phyloP scores from a whole-genome alignment of 2,888 invertebrate genomes.

The Nowickia ferox region DNA sequence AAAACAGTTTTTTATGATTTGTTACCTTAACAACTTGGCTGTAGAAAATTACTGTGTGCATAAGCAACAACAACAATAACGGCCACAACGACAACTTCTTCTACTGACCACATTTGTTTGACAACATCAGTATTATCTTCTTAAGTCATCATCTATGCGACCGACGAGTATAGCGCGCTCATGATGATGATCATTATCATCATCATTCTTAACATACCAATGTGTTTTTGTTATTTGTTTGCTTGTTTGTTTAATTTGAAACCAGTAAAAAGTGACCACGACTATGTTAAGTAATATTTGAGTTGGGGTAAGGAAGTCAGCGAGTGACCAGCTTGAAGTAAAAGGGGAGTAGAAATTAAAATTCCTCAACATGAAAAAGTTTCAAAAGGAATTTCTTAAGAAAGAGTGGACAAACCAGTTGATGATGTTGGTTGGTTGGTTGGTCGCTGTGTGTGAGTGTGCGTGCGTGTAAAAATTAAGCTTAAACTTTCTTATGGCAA shows the following conservation, averaged over 20 bases:
- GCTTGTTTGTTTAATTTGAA: slow-evolving; percentile 34
- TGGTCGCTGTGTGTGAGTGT: no score
- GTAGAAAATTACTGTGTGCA: slow-evolving; percentile 6
- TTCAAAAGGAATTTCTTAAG: slow-evolving; percentile 49
- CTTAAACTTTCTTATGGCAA: slow-evolving; percentile 29
- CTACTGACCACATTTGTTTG: slow-evolving; percentile 57
- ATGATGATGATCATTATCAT: slow-evolving; percentile 12
- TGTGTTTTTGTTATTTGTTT: neutral
- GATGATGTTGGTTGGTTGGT: no score
- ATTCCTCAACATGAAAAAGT: slow-evolving; percentile 40
- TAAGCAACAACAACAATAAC: neutral
- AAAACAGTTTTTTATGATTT: slow-evolving; percentile 63
- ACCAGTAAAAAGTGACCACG: slow-evolving; percentile 8
- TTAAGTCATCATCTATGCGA: slow-evolving; percentile 29
- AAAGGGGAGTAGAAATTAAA: slow-evolving; percentile 53
- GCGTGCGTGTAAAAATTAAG: neutral
- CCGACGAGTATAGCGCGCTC: neutral
- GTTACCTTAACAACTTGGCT: slow-evolving; percentile 59
- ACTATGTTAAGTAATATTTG: slow-evolving; percentile 18
- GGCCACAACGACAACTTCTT: neutral
- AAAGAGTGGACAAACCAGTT: slow-evolving; percentile 54
- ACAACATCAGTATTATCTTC: slow-evolving; percentile 53
- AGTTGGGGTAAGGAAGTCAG: neutral
- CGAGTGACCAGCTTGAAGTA: neutral
- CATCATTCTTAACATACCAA: slow-evolving; percentile 28